phyloP scores from a whole-genome alignment of 2,888 invertebrate genomes.

The Calameuta pallipes region DNA sequence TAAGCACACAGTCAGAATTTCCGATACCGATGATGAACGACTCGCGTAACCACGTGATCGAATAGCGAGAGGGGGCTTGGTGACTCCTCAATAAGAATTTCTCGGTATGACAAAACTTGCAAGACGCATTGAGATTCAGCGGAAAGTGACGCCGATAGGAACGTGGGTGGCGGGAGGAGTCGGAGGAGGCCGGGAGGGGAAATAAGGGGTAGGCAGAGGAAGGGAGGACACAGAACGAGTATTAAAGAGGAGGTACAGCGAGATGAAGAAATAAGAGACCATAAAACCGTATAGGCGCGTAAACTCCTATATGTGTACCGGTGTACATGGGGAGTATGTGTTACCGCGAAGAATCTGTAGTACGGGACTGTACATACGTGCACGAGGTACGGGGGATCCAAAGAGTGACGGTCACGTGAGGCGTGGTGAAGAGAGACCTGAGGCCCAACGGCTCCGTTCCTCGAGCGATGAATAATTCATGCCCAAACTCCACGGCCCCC shows the following conservation, averaged over 20 bases:
- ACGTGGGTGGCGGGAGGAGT: background rate
- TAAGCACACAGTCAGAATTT: background rate
- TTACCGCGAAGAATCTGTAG: background rate
- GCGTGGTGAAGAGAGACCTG: constrained; percentile 43
- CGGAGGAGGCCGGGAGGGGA: background rate
- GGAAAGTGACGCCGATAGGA: background rate
- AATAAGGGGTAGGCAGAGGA: background rate
- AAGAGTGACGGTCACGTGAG: constrained; percentile 49
- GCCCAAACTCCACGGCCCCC: constrained; percentile 27
- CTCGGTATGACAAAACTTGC: background rate
- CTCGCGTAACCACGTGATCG: background rate
- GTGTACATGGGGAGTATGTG: constrained; percentile 27
- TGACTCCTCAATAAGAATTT: background rate
- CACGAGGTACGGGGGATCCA: constrained; percentile 30
- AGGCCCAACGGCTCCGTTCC: constrained; percentile 48
- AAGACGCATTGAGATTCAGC: background rate
- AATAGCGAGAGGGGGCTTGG: background rate
- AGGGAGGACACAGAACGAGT: background rate
- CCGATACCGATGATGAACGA: background rate
- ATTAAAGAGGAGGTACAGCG: background rate
- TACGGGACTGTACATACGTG: constrained; percentile 24
- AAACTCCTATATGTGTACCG: constrained; percentile 27
- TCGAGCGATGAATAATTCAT: constrained; percentile 60
- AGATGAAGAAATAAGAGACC: background rate
- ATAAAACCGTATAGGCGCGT: background rate